Conservation (phyloP, 1,140 invertebrate species). For the Temnothorax curvispinosus region DNA sequence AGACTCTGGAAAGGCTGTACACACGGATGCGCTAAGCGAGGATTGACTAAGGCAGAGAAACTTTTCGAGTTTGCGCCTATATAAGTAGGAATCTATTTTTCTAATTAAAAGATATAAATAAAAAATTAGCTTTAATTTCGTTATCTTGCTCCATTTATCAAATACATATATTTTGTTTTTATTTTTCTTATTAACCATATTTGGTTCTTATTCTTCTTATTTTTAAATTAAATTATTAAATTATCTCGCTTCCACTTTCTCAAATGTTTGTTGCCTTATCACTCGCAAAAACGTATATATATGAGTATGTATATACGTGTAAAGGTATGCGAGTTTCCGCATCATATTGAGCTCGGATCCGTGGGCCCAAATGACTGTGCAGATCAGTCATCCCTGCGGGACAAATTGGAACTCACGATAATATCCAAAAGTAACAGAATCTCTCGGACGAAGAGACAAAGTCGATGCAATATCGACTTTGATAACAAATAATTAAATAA, state of each 20-base stretch:
- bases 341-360: background rate
- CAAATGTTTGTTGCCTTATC: background rate
- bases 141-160: background rate
- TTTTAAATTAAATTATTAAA: background rate
- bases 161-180: background rate
- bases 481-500: no score
- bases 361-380: background rate
- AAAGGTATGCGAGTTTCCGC: background rate
- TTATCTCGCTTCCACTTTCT: background rate
- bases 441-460: no score
- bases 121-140: background rate
- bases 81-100: slow-evolving; percentile 22
- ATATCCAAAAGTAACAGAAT: slow-evolving; percentile 34
- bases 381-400: background rate
- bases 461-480: no score
- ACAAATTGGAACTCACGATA: background rate
- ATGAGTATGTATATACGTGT: background rate
- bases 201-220: background rate
- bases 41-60: slow-evolving; percentile 34
- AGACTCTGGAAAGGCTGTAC: background rate
- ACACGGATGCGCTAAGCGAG: background rate
- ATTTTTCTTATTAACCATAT: background rate
- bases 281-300: background rate
- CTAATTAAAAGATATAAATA: background rate
- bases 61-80: slow-evolving; percentile 27